These are phyloP conservation scores for Tillus elongatus DNA, from an alignment of 2,888 invertebrate genomes.

Conservation along the genomic window DNA sequence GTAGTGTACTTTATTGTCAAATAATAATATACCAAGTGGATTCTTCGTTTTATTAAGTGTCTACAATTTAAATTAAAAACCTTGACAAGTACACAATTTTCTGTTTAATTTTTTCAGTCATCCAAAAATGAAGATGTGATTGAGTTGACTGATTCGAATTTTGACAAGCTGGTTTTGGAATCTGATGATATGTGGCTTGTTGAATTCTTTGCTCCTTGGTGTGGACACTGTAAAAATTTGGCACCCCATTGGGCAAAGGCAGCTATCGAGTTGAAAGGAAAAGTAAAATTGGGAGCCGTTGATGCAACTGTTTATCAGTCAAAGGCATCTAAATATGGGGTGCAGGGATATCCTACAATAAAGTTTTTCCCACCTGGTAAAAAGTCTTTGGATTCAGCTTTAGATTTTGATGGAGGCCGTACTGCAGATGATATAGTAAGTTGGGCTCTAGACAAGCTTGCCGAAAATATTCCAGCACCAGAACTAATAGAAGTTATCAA, in stretches of 20 bases:
- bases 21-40: too few species aligned
- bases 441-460: conserved; percentile 79
- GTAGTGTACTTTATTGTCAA: too few species aligned
- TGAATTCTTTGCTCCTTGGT: conserved; percentile 97
- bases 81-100: too few species aligned
- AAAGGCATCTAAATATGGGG: conserved; percentile 74
- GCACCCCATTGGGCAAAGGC: conserved; percentile 96
- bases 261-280: conserved; percentile 89
- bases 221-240: conserved; percentile 93
- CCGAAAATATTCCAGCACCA: conserved; percentile 83
- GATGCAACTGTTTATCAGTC: conserved; percentile 88
- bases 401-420: conserved; percentile 90
- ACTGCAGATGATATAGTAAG: conserved; percentile 81
- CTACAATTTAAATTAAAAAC: too few species aligned
- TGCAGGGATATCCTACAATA: conserved; percentile 94
- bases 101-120: too few species aligned
- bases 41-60: too few species aligned
- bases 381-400: conserved; percentile 57
- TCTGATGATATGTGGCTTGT: conserved; percentile 96
- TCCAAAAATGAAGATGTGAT: conserved; percentile 61
- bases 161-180: conserved; percentile 80
- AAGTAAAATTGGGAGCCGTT: conserved; percentile 89
- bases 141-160: conserved; percentile 92
- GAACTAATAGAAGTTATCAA: conserved; percentile 58
- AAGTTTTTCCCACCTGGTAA: conserved; percentile 78